Evolutionary conservation across 1,140 invertebrate genomes (phyloP).

Genomic region (Bombus consobrinus): DNA sequence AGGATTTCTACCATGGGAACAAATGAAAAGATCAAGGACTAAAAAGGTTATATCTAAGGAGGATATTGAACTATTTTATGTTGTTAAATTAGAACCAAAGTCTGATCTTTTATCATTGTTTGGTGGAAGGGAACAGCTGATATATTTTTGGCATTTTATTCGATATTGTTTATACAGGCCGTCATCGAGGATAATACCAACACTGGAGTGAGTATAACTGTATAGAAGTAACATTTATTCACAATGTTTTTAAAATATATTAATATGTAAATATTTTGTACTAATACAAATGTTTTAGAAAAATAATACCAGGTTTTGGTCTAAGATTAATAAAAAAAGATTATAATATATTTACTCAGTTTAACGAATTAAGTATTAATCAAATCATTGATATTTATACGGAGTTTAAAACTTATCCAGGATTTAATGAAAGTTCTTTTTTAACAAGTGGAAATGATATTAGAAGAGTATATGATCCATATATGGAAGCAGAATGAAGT

Average conservation of each 20-base stretch:
- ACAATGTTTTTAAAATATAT: slow-evolving; percentile 12
- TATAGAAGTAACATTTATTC: not conserved
- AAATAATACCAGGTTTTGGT: slow-evolving; percentile 82
- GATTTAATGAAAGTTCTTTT: slow-evolving; percentile 66
- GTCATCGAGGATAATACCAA: slow-evolving; percentile 71
- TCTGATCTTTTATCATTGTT: slow-evolving; percentile 53
- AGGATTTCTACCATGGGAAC: slow-evolving; percentile 66
- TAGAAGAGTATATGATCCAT: not conserved
- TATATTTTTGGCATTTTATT: slow-evolving; percentile 79
- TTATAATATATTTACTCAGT: slow-evolving; percentile 80
- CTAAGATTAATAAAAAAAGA: slow-evolving; percentile 75
- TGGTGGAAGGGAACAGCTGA: slow-evolving; percentile 61
- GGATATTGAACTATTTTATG: slow-evolving; percentile 42
- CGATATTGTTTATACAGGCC: slow-evolving; percentile 64
- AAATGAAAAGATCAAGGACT: not conserved
- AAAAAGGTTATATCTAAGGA: not conserved
- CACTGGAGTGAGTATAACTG: slow-evolving; percentile 77
- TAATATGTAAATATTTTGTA: slow-evolving; percentile 13
- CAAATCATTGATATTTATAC: slow-evolving; percentile 78
- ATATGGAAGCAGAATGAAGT: too few species aligned
- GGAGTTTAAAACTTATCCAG: slow-evolving; percentile 79
- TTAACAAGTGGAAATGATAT: not conserved
- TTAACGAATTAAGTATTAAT: slow-evolving; percentile 75
- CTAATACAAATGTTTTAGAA: slow-evolving; percentile 63
- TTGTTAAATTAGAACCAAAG: slow-evolving; percentile 74